Percentiles rank a stretch among this genome's conserved stretches.
Evolutionary conservation across 2,797 vertebrate genomes (phyloP).

Genomic region (Remorina albescens): DNA sequence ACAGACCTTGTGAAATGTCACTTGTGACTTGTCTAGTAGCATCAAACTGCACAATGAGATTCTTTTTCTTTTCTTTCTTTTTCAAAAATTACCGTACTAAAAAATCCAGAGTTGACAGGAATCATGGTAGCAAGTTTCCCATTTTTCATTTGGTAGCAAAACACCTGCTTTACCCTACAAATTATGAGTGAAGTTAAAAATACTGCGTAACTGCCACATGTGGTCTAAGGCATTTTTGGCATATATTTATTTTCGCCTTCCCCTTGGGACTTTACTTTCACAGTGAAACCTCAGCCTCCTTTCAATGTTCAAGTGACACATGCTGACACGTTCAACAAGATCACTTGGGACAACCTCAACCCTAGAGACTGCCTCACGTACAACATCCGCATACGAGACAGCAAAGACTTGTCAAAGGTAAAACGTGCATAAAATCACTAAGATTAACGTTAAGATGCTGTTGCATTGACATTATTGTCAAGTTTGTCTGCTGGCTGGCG

Average conservation of each 20-base stretch:
- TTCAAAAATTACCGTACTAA: too few species aligned
- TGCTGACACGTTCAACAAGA: slow-evolving; percentile 51
- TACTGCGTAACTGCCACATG: slow-evolving; percentile 7
- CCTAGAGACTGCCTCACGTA: slow-evolving; percentile 19
- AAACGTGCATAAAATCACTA: background rate
- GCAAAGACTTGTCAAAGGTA: slow-evolving; percentile 62
- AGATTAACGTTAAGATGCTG: background rate
- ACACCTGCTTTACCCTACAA: slow-evolving; percentile 12
- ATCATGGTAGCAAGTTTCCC: slow-evolving; percentile 5
- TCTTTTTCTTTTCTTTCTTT: background rate
- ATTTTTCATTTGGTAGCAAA: background rate
- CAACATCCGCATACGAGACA: slow-evolving; percentile 67
- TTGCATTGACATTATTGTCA: background rate
- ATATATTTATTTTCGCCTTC: background rate
- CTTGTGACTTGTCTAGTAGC: background rate
- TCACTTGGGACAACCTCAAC: slow-evolving; percentile 75
- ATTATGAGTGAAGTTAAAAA: slow-evolving; percentile 22
- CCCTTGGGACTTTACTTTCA: slow-evolving; percentile 27
- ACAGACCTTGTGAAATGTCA: background rate
- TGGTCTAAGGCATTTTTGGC: background rate
- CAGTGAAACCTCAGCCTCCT: slow-evolving; percentile 77
- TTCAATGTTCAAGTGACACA: slow-evolving; percentile 55
- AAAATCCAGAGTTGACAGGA: slow-evolving; percentile 1
- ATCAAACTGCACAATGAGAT: background rate
- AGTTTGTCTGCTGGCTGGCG: background rate